phyloP scores from a whole-genome alignment of 2,888 invertebrate genomes.

The Caenorhabditis drosophilae region DNA sequence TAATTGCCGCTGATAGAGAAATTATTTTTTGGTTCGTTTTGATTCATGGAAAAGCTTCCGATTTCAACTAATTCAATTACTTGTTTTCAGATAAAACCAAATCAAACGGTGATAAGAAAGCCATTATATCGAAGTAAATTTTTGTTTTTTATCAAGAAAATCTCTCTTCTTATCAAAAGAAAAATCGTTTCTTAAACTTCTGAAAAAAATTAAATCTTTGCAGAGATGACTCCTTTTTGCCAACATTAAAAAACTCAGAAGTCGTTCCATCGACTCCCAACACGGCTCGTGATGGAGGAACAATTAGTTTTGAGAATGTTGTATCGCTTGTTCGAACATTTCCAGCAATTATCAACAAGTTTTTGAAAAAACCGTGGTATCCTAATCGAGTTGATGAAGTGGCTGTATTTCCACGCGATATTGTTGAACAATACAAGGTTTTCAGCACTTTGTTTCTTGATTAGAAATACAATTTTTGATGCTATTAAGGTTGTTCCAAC shows the following conservation, averaged over 20 bases:
- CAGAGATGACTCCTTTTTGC: too few species aligned
- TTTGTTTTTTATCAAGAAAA: too few species aligned
- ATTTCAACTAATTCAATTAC: too few species aligned
- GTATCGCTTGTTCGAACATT: conserved; percentile 27
- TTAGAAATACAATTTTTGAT: neutral
- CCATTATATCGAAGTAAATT: too few species aligned
- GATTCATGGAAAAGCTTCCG: too few species aligned
- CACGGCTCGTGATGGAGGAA: too few species aligned
- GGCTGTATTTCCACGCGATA: conserved; percentile 18
- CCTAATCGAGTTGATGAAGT: conserved; percentile 28
- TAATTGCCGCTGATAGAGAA: too few species aligned
- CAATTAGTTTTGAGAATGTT: conserved; percentile 23
- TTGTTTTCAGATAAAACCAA: too few species aligned
- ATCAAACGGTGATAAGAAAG: too few species aligned
- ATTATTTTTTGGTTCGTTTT: too few species aligned
- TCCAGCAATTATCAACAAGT: conserved; percentile 29
- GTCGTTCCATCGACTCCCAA: neutral
- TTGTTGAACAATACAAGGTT: conserved; percentile 18
- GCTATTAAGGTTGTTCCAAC: conserved; percentile 11
- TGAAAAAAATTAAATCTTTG: too few species aligned
- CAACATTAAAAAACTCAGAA: neutral
- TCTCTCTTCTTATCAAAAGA: too few species aligned
- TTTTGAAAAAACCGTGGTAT: conserved; percentile 37
- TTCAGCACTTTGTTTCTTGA: neutral
- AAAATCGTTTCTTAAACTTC: neutral